Evolutionary conservation across 2,113 vertebrate species (phyloP).

Genomic region (Ageneiosus marmoratus): DNA sequence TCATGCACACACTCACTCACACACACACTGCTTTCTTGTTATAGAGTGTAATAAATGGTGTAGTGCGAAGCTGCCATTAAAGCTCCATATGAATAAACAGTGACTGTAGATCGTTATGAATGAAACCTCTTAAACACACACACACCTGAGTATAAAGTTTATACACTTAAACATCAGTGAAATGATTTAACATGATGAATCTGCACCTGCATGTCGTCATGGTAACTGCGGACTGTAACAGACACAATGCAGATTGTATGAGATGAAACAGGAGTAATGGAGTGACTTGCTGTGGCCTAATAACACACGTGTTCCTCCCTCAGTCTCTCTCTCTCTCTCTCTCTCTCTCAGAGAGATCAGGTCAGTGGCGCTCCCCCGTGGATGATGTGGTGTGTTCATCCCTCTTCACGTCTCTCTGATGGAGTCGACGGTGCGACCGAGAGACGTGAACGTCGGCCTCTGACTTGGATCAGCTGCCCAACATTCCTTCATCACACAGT

Average conservation of each 20-base stretch:
- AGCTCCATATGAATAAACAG: background rate
- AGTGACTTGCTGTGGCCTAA: background rate
- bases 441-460: slow-evolving; percentile 84
- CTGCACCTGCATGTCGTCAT: too few species aligned
- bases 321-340: background rate
- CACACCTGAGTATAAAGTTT: background rate
- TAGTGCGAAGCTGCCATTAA: background rate
- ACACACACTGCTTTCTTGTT: background rate
- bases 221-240: background rate
- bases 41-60: background rate
- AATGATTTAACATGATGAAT: background rate
- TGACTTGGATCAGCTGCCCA: slow-evolving; percentile 81
- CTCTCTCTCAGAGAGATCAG: background rate
- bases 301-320: background rate
- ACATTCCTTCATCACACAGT: slow-evolving; percentile 87
- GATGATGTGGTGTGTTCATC: slow-evolving; percentile 62
- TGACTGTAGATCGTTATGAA: background rate
- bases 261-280: background rate
- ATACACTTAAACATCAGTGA: background rate
- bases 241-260: background rate
- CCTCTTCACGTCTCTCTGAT: slow-evolving; percentile 78
- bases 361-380: background rate
- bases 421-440: slow-evolving; percentile 80
- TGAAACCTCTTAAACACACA: background rate
- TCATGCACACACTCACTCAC: background rate